Conservation (phyloP, 1,140 invertebrate species). For the Pogonomyrmex californicus region DNA sequence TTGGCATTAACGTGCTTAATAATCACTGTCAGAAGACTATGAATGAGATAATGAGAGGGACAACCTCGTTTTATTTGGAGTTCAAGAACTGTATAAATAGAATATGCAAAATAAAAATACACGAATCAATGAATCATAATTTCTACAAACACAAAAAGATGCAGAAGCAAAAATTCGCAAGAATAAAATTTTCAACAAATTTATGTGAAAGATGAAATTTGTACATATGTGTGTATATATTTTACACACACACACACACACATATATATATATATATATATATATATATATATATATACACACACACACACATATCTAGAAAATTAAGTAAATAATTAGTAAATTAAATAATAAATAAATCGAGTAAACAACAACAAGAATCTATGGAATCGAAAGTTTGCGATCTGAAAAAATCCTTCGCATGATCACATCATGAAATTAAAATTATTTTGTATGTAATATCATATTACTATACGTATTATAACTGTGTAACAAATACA, state of each 20-base stretch:
- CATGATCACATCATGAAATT: conserved; percentile 16
- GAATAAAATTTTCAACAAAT: conserved; percentile 10
- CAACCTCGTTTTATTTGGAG: conserved; percentile 1
- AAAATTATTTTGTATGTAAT: not conserved
- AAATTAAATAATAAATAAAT: not conserved
- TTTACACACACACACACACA: too few relatives aligned
- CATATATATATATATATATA: too few relatives aligned
- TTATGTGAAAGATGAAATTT: not conserved
- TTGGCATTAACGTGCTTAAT: conserved; percentile 51
- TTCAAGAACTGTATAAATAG: not conserved
- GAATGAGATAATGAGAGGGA: conserved; percentile 16
- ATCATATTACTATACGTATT: not conserved
- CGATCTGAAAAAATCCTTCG: not conserved
- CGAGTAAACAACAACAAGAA: not conserved
- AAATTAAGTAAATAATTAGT: not conserved
- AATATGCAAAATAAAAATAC: not conserved
- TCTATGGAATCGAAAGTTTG: conserved; percentile 4
- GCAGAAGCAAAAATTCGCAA: not conserved
- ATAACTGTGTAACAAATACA: not conserved
- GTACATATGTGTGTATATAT: not conserved
- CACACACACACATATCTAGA: not conserved
- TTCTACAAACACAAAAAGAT: not conserved
- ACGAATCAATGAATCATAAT: not conserved
- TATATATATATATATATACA: too few relatives aligned
- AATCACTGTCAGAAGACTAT: not conserved